A percentile compares a stretch with the other conserved stretches of the same genome.
Evolutionary conservation across 2,113 vertebrate genomes (phyloP).

Genomic region (Anser brachyrhynchus): DNA sequence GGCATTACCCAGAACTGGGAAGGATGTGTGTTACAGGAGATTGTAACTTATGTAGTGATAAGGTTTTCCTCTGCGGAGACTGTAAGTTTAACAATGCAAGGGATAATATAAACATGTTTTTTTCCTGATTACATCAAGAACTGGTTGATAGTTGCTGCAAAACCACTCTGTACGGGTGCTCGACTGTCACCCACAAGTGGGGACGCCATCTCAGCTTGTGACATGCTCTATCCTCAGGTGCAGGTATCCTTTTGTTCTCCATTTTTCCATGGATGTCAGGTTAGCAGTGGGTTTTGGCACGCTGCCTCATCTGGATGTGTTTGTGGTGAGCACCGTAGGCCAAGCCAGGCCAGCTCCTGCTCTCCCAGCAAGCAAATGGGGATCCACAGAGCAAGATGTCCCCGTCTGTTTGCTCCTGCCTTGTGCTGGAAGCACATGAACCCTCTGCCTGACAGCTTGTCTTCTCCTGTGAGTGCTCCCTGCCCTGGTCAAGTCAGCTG

Average conservation of each 20-base stretch:
- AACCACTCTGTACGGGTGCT: background rate
- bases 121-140: background rate
- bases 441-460: background rate
- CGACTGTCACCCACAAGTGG: background rate
- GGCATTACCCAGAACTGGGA: background rate
- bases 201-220: background rate
- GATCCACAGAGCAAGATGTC: background rate
- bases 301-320: background rate
- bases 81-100: background rate
- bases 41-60: background rate
- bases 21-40: background rate
- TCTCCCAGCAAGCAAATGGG: background rate
- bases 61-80: background rate
- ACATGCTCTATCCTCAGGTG: background rate
- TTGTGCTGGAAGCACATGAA: background rate
- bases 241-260: background rate
- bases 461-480: rapidly evolving
- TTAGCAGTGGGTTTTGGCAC: background rate
- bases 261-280: background rate
- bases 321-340: background rate
- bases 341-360: background rate
- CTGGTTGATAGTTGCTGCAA: background rate
- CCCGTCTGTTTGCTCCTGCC: background rate
- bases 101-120: background rate
- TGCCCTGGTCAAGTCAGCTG: background rate